Base-by-base conservation (phyloP, 2,888 invertebrate species). In the Pandemis heparana region DNA sequence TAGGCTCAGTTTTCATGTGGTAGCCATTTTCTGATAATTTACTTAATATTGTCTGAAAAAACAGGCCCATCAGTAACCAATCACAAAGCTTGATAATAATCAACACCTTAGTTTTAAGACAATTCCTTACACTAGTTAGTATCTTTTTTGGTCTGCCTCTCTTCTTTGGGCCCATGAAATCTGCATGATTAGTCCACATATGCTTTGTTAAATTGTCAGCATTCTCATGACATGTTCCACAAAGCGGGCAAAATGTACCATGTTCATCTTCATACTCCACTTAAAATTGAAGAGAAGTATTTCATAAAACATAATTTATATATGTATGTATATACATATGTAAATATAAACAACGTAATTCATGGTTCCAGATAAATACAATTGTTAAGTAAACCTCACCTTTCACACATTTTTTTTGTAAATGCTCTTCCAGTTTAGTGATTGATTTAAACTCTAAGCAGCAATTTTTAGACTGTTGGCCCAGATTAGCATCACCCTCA, bases 91-190 rank as follows among this genome's bases (percentile, higher is more conserved):
- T 18, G 5, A 18, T 53, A 12, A 14, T 14, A n/a, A n/a, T n/a
- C 10, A 56, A 56, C 10, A 18, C 12, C 18, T 5, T 14, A 46
- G 16, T 7, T 53, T 23, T 32, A 48, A n/a, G 32, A 61, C 7
- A 51, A 18, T 69, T 59, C 79, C 86, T 86, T 82, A 92, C 92
- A 80, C 86, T 88, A 7, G 91, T 91, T 73, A 88, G 79, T 63
- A 89, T 76, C 77, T 92, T 91, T 76, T 89, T 92, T 14, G 94
- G 94, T 73, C 94, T 82, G 6, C 94, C 94, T 77, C 92, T 85
- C 77, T 92, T 94, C 78, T 90, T 93, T n/a, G 92, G 91, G 1
- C 91, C 92, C 92, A 92, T 91, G 7, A 93, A 77, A 16, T 92
- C 91, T 8, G 89, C 80, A 77, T 92, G 92, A 59, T 76, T 82